Base-by-base conservation (phyloP, 2,113 vertebrate genomes). In the Rhadina sibilatrix region DNA sequence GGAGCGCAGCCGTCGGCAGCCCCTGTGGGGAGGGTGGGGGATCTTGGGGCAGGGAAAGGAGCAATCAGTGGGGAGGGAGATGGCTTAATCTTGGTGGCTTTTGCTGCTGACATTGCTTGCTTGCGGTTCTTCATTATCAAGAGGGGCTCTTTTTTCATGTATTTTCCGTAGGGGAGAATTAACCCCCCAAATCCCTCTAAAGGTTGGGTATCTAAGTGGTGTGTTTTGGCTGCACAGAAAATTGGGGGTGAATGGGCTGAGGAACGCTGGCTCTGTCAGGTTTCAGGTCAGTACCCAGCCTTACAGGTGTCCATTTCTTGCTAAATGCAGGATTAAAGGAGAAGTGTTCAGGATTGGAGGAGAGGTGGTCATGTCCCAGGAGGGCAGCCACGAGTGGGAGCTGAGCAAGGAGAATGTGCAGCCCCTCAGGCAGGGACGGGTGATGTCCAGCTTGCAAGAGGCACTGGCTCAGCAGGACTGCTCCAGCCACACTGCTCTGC, bases 391-490 rank as follows among this genome's bases (percentile, higher is more conserved):
- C 27, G 99, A 99, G 65, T 99, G 99, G 99, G 99, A 99, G 93
- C 97, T 99, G 46, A 98, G 98, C 97, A 99, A 99, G 96, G 99
- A 99, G 97, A 99, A 99, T 23, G 99, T 99, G 50, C 99, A 99
- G 90, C 99, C 99, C 16, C 97, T 99, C 59, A 97, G 98, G 23
- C 98, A 98, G 16, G 99, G 99, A 3, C 97, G 99, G 44, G 94
- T 94, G 71, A 98, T 56, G 53, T 98, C 99, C 30, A 98, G 98
- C 28, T 96, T 99, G 77, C 98, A 98, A 40, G 98, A 98, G 89
- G 99, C 98, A 0, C 96, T 99, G 92, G 97, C 98, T 77, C 99
- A 99, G 65, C 98, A 99, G 66, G 98, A 99, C 27, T 97, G 98
- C 20, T 91, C 97, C 30, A 97, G 56, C 79, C 97, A 98, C 76